phyloP scores from a whole-genome alignment of 2,888 invertebrate genomes.

The Epistrophella euchroma region DNA sequence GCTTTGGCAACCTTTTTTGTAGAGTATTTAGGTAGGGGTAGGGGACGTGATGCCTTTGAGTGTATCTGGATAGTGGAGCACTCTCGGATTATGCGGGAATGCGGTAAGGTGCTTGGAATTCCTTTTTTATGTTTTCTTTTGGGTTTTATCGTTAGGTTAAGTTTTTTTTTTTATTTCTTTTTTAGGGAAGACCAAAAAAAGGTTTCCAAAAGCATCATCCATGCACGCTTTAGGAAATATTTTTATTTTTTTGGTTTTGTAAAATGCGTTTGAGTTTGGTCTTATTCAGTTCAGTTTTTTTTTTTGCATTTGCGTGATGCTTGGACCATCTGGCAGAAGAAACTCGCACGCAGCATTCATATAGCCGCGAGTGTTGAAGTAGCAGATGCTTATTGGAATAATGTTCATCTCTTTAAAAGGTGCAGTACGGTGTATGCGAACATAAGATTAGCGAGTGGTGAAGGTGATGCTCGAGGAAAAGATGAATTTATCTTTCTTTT shows the following conservation, averaged over 20 bases:
- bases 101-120: constrained; percentile 76
- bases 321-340: constrained; percentile 72
- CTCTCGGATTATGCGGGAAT: constrained; percentile 75
- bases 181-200: constrained; percentile 61
- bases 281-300: constrained; percentile 9
- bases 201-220: constrained; percentile 38
- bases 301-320: constrained; percentile 55
- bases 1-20: constrained; percentile 57
- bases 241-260: constrained; percentile 19
- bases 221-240: constrained; percentile 63
- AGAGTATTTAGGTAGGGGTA: neutral
- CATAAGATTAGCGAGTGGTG: constrained; percentile 15
- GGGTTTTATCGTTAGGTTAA: constrained; percentile 22
- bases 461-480: constrained; percentile 10
- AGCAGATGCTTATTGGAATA: constrained; percentile 68
- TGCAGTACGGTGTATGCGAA: constrained; percentile 5
- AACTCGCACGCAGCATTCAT: constrained; percentile 60
- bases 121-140: constrained; percentile 74
- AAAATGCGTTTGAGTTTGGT: constrained; percentile 45
- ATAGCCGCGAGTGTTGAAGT: constrained; percentile 64
- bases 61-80: constrained; percentile 60
- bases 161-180: constrained; percentile 24
- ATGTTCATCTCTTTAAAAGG: constrained; percentile 40
- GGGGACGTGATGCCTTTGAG: constrained; percentile 25
- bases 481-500: constrained; percentile 22